Conservation (phyloP, 1,140 invertebrate species). For the Solenopsis fugax region DNA sequence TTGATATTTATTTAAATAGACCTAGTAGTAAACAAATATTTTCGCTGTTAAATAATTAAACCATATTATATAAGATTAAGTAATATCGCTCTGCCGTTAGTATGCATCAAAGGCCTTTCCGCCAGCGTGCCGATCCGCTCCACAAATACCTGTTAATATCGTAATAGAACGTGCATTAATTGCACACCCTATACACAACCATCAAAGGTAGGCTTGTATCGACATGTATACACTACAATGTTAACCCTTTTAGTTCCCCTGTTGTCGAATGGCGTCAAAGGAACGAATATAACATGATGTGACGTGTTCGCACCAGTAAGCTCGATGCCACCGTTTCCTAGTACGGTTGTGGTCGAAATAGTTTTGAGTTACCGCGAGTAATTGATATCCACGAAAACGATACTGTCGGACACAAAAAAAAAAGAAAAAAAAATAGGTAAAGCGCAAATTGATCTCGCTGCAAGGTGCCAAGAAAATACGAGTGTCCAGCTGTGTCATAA, state of each 20-base stretch:
- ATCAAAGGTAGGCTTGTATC: conserved; percentile 58
- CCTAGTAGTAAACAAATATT: not conserved
- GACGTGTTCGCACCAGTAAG: conserved; percentile 18
- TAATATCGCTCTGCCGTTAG: not conserved
- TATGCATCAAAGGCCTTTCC: conserved; percentile 28
- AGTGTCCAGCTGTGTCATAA: not conserved
- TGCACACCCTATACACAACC: conserved; percentile 33
- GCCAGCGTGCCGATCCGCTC: conserved; percentile 13
- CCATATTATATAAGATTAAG: conserved; percentile 27
- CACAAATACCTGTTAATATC: conserved; percentile 59
- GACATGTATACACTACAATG: conserved; percentile 40
- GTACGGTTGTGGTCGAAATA: not conserved
- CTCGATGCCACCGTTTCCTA: not conserved
- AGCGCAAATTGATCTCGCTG: conserved; percentile 14
- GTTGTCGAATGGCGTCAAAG: conserved; percentile 51
- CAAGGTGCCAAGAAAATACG: conserved; percentile 30
- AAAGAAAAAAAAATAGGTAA: not conserved
- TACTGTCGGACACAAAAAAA: too few species aligned
- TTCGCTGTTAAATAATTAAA: conserved; percentile 17
- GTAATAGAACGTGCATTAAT: conserved; percentile 50
- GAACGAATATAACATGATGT: conserved; percentile 50
- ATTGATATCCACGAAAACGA: not conserved
- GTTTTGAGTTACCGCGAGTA: not conserved
- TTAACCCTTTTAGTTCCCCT: conserved; percentile 41
- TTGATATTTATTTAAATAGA: not conserved